Percentiles rank a stretch among this genome's conserved stretches.
These are phyloP conservation scores for Xiphias gladius DNA, from an alignment of 2,113 vertebrate species.

Conservation along the genomic window DNA sequence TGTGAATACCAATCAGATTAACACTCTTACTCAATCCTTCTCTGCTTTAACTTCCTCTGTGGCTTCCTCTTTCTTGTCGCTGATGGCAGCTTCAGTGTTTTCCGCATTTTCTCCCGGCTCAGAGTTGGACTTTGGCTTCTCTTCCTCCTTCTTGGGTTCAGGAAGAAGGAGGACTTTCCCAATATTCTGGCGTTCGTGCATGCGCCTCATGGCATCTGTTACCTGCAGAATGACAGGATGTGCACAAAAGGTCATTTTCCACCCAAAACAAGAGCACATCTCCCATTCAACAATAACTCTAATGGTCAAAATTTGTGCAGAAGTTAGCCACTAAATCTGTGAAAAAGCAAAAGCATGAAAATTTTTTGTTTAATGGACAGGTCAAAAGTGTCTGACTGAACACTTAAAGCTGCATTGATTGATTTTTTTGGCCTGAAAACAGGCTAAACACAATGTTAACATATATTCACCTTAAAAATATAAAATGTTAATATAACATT, in stretches of 20 bases:
- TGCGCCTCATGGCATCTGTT: slow-evolving; percentile 91
- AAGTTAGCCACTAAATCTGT: background rate
- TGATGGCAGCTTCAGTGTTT: slow-evolving; percentile 33
- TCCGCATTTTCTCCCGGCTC: slow-evolving; percentile 47
- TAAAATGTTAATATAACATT: too few species aligned
- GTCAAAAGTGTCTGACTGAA: too few species aligned
- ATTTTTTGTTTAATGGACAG: too few species aligned
- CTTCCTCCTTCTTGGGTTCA: slow-evolving; percentile 87
- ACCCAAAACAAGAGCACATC: fast-evolving
- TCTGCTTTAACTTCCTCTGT: slow-evolving; percentile 64
- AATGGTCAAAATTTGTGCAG: background rate
- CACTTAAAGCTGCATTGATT: too few species aligned
- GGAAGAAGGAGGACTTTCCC: slow-evolving; percentile 94
- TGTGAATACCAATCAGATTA: slow-evolving; percentile 32
- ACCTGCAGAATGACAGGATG: slow-evolving; percentile 81
- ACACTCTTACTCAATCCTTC: slow-evolving; percentile 62
- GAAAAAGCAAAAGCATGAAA: background rate
- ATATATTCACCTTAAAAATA: background rate
- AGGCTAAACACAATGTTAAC: background rate
- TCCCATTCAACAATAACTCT: background rate
- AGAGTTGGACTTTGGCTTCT: slow-evolving; percentile 44
- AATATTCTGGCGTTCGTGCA: slow-evolving; percentile 94
- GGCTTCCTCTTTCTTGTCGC: slow-evolving; percentile 54
- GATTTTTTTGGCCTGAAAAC: too few species aligned
- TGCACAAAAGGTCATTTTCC: background rate